These are phyloP conservation scores for Macrocentrus cingulum DNA, from an alignment of 1,140 invertebrate species.

Conservation along the genomic window DNA sequence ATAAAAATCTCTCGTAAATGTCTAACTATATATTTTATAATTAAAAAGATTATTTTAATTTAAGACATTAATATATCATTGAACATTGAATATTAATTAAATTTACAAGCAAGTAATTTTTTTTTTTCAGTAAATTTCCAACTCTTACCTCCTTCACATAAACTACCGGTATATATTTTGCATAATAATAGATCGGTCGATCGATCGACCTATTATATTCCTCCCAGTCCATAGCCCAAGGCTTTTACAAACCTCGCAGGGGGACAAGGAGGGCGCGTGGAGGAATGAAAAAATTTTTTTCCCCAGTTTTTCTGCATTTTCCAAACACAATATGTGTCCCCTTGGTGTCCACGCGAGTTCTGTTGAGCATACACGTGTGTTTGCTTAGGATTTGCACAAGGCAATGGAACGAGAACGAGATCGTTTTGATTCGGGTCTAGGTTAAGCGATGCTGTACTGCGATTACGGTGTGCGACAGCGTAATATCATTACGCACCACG, in stretches of 20 bases:
- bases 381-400: slow-evolving; percentile 8
- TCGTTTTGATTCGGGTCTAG: slow-evolving; percentile 17
- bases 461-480: slow-evolving; percentile 6
- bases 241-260: slow-evolving; percentile 6
- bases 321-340: background rate
- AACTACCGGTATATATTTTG: slow-evolving; percentile 26
- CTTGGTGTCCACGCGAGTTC: background rate
- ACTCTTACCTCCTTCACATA: slow-evolving; percentile 13
- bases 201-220: slow-evolving; percentile 26
- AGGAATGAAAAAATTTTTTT: background rate
- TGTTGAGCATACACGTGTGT: background rate
- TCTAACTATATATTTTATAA: no score
- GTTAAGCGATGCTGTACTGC: slow-evolving; percentile 10
- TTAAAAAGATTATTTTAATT: no score
- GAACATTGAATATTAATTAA: no score
- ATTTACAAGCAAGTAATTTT: slow-evolving; percentile 22
- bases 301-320: slow-evolving; percentile 1
- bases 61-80: no score
- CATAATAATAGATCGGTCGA: slow-evolving; percentile 26
- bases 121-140: background rate
- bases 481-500: slow-evolving; percentile 3
- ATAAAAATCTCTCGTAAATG: no score
- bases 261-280: background rate
- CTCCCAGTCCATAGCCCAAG: no score
- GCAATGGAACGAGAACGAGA: slow-evolving; percentile 17